Conservation (phyloP, 2,888 invertebrate genomes). For the Odontocolon sp. region DNA sequence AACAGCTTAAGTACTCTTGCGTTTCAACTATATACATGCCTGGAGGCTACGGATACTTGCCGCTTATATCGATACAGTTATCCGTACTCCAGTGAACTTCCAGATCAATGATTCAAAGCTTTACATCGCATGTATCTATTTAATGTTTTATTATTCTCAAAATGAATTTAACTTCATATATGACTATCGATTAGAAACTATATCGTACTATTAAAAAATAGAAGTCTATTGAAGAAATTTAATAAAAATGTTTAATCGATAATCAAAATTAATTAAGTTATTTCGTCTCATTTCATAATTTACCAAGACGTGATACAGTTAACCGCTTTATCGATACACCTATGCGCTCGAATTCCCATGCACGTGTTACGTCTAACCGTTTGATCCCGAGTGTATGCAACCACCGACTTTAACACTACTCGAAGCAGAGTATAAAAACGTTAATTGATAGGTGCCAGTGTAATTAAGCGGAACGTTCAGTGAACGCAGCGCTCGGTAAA, state of each 20-base stretch:
- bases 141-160: no score
- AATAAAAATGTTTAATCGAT: not conserved
- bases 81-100: not conserved
- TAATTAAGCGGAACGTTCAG: slow-evolving; percentile 20
- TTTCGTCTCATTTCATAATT: not conserved
- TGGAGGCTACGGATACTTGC: not conserved
- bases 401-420: slow-evolving; percentile 1
- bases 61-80: not conserved
- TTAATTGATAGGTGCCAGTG: slow-evolving; percentile 36
- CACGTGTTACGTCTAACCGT: not conserved
- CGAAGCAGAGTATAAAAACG: slow-evolving; percentile 23
- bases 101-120: not conserved
- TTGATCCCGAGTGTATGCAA: slow-evolving; percentile 9
- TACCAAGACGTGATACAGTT: not conserved
- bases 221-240: no score
- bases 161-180: no score
- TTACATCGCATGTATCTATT: no score
- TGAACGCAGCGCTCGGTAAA: not conserved
- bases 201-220: no score
- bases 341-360: slow-evolving; percentile 18
- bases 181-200: no score
- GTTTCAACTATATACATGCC: not conserved
- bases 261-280: not conserved
- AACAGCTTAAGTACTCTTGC: not conserved
- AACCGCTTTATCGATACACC: slow-evolving; percentile 28